Base-by-base conservation (phyloP, 1,140 invertebrate genomes). In the Habropoda laboriosa region DNA sequence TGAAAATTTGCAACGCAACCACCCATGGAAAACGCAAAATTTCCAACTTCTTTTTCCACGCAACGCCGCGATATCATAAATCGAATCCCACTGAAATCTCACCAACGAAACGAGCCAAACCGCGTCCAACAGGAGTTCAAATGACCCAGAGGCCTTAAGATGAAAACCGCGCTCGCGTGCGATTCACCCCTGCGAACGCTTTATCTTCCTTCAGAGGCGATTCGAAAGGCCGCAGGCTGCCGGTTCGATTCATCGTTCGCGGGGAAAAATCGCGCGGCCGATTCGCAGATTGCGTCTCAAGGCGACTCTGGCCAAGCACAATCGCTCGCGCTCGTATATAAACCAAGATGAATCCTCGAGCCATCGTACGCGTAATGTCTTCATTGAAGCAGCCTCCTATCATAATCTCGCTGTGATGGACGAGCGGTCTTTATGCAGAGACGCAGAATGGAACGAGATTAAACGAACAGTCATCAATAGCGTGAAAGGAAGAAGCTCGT, bases 351-450 rank as follows among this genome's bases (percentile, higher is more conserved):
- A 68, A 90, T 90, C 88, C 86, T 83, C 84, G 83, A 88, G 88
- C 86, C 88, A 88, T 90, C 89, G 85, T 85, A 86, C 82, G 81
- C 86, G 88, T 90, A 90, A 91, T 91, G 88, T 91, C 91, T 92
- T 91, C 89, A 90, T 91, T 90, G 86, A 89, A 79, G 75, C 67
- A 78, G 51, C 83, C 85, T 88, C 86, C 87, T 92, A 92, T 91
- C 90, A 90, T 91, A 92, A 91, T 91, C 89, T 90, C 79, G 75
- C 66, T 84, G 80, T 91, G 91, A 92, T 91, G 86, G 89, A 91
- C 89, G 91, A 90, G 87, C 87, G 81, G 81, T 88, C 87, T 90
- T 90, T 90, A 90, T 90, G 86, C 88, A 82, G 82, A 85, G 77
- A 87, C 81, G 80, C 70, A 85, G 85, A 88, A 90, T 83, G 82